Base-by-base conservation (phyloP, 2,113 vertebrate genomes). In the Barnardius zonarius region DNA sequence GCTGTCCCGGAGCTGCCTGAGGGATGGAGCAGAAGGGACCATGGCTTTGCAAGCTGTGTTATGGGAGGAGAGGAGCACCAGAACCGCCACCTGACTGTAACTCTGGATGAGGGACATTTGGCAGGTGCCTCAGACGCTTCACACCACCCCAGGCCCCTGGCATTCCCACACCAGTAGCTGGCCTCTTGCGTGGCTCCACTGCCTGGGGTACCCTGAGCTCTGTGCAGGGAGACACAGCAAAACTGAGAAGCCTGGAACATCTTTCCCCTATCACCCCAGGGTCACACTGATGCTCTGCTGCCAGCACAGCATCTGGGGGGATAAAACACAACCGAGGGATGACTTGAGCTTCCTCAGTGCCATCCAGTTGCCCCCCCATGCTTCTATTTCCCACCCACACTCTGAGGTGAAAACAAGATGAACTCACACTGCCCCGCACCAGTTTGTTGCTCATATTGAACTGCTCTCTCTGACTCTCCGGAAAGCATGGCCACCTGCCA, bases 401-500 rank as follows among this genome's bases (percentile, higher is more conserved):
- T 79, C 44, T 31, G 39, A 75, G 30, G 12, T 68, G 83, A 67
- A 63, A 78, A 51, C 66, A 82, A 49, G 61, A 70, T 31, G 24
- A 86, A 70, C n/a, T 77, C 0, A 0, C 68, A 64, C 49, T 81
- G 55, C n/a, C 51, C 46, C 1, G 1, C 27, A 59, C n/a, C 31
- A 30, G 14, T 70, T 91, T 43, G 17, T 61, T 72, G n/a, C 49
- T 93, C 1, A 0, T 49, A 52, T 11, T 69, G 59, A 81, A 24
- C 81, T 49, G n/a, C 25, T 68, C 64, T 70, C 64, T 46, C 49
- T 69, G 35, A 46, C 54, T 10, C 76, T 78, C 55, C 16, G 46
- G 33, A 41, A 33, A 91, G 55, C 61, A 14, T 1, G 3, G 66
- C 51, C 51, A 49, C 37, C 44, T 39, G n/a, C 77, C 81, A 94